A percentile compares a stretch with the other conserved stretches of the same genome.
Evolutionary conservation across 2,888 invertebrate species (phyloP).

Genomic region (Orthosia incerta): DNA sequence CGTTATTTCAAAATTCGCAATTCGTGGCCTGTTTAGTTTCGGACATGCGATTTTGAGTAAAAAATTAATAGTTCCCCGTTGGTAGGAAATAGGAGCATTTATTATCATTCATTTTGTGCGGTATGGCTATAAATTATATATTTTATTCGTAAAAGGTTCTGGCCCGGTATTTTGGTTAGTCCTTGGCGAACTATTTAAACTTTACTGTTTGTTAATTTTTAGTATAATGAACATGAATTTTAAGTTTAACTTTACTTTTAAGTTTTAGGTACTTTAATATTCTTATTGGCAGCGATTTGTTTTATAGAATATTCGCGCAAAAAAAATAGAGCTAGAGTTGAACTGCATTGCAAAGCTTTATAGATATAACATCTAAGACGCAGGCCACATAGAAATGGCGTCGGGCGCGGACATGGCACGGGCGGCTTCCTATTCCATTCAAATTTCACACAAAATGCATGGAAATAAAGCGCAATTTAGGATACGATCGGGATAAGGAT

Average conservation of each 20-base stretch:
- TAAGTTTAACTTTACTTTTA: background rate
- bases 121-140: constrained; percentile 61
- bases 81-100: constrained; percentile 61
- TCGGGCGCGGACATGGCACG: too few relatives aligned
- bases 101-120: constrained; percentile 62
- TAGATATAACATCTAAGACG: too few relatives aligned
- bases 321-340: background rate
- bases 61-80: constrained; percentile 67
- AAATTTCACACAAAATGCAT: too few relatives aligned
- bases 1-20: constrained; percentile 80
- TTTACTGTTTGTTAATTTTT: constrained; percentile 20
- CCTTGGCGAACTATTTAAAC: constrained; percentile 26
- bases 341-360: too few relatives aligned
- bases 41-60: constrained; percentile 80
- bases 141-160: constrained; percentile 35
- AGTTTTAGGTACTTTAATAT: background rate
- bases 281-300: background rate
- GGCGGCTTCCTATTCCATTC: too few relatives aligned
- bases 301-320: too few relatives aligned
- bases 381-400: too few relatives aligned
- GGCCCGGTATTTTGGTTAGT: constrained; percentile 17
- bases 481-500: too few relatives aligned
- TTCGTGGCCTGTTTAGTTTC: constrained; percentile 74
- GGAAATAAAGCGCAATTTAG: too few relatives aligned
- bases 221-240: constrained; percentile 5